Percentiles rank a stretch among this genome's conserved stretches.
Evolutionary conservation across 1,140 invertebrate species (phyloP).

Genomic region (Ceratitis capitata): DNA sequence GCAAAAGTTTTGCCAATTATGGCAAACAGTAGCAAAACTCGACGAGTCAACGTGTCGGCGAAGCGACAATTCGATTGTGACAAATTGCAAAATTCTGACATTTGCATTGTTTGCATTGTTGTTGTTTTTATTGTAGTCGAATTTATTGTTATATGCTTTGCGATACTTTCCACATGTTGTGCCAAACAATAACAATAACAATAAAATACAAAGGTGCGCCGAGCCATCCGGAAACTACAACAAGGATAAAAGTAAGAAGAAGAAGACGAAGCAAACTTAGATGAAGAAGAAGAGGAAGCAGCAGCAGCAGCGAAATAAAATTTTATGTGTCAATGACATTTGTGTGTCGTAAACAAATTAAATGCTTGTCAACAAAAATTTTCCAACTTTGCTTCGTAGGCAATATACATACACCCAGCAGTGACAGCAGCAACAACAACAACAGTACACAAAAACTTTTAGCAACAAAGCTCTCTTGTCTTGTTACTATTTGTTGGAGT

Average conservation of each 20-base stretch:
- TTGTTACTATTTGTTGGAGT: background rate
- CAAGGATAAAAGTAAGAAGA: background rate
- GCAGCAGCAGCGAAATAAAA: background rate
- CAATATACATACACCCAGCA: background rate
- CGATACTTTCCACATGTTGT: background rate
- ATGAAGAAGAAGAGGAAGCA: background rate
- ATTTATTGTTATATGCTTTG: conserved; percentile 16
- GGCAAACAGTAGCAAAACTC: background rate
- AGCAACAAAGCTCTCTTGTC: background rate
- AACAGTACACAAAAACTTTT: conserved; percentile 34
- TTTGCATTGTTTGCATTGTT: background rate
- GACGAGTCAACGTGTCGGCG: background rate
- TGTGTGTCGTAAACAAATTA: conserved; percentile 35
- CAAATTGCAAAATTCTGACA: background rate
- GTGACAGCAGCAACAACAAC: background rate
- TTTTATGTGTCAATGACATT: conserved; percentile 33
- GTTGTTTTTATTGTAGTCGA: background rate
- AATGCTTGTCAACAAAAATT: conserved; percentile 36
- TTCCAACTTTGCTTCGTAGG: conserved; percentile 14
- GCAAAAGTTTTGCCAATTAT: conserved; percentile 21
- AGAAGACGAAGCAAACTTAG: background rate
- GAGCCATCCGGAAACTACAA: background rate
- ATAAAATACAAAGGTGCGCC: background rate
- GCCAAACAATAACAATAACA: background rate
- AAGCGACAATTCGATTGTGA: conserved; percentile 19